Base-by-base conservation (phyloP, 2,113 vertebrate species). In the Noctilio leporinus region DNA sequence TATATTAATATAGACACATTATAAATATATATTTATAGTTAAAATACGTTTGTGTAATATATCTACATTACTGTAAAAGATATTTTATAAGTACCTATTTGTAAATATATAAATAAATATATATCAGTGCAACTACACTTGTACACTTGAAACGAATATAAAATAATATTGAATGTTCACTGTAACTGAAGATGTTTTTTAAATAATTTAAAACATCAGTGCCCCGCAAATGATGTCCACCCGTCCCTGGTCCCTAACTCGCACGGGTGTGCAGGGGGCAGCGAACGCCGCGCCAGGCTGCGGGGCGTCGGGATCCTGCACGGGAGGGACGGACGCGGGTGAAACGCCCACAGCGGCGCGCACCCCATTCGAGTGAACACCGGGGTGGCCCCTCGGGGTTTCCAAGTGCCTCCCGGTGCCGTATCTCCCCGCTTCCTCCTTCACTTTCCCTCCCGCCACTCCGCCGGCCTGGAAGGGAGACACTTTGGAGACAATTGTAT, bases 401-500 rank as follows among this genome's bases (percentile, higher is more conserved):
- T 81, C 53, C 4, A 10, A 15, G 28, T 65, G 10, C 2, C 33
- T 15, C 9, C 15, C 14, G n/a, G n/a, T n/a, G n/a, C 4, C 2
- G 15, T 53, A 10, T 3, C n/a, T 15, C 76, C 15, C 10, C 7
- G 10, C 10, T 1, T 38, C 10, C 43, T 40, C 33, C 76, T 4
- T 22, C 16, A 3, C 24, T 4, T 5, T 9, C 51, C 40, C 65
- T 38, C 12, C 30, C 12, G 4, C 16, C 53, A 22, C 10, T 47
- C 67, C 14, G 10, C 30, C 30, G 0, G 12, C 28, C 28, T 16
- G 1, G 8, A 3, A 16, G 10, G 6, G 6, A 30, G 67, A 33
- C 0, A 5, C 20, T 22, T 8, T 49, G 59, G 28, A 26, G 4
- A 47, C 55, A 30, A 40, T 1, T 0, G 5, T 2, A 2, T 9